These are phyloP conservation scores for Lates japonicus DNA, from an alignment of 2,797 vertebrate genomes.

Conservation along the genomic window DNA sequence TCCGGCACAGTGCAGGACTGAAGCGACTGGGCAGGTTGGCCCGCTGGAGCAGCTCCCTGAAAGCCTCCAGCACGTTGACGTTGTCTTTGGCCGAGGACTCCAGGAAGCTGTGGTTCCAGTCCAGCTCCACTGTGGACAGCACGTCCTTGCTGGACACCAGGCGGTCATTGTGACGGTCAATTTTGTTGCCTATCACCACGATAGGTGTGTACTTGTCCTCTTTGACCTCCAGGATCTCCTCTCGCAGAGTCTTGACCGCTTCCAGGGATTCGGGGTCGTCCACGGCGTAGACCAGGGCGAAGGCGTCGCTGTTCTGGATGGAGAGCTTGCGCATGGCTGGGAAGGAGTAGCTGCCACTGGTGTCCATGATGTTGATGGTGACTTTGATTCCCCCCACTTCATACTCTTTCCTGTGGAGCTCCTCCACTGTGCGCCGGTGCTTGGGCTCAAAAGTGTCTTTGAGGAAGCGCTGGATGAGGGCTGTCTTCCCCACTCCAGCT, in stretches of 20 bases:
- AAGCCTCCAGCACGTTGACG: constrained; percentile 89
- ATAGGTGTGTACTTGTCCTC: constrained; percentile 91
- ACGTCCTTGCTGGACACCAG: constrained; percentile 84
- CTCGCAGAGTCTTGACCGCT: constrained; percentile 86
- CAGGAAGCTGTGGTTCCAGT: constrained; percentile 91
- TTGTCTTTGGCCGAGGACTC: constrained; percentile 93
- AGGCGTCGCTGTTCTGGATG: constrained; percentile 91
- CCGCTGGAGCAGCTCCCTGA: constrained; percentile 90
- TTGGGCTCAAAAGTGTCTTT: constrained; percentile 91
- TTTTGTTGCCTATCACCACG: constrained; percentile 92
- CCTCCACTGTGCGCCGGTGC: constrained; percentile 90
- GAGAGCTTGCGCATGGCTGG: constrained; percentile 93
- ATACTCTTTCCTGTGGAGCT: constrained; percentile 91
- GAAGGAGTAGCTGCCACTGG: constrained; percentile 93
- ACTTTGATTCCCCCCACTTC: constrained; percentile 87
- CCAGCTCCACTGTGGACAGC: constrained; percentile 89
- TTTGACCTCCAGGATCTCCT: constrained; percentile 92
- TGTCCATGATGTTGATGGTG: constrained; percentile 92
- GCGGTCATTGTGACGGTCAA: constrained; percentile 78
- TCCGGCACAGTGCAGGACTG: constrained; percentile 84
- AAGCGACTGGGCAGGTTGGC: constrained; percentile 88
- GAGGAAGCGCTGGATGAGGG: constrained; percentile 91
- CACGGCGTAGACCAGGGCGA: constrained; percentile 91
- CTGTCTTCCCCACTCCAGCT: constrained; percentile 91
- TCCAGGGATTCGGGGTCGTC: constrained; percentile 89